A percentile compares a stretch with the other conserved stretches of the same genome.
These are phyloP conservation scores for Pinna nobilis DNA, from an alignment of 1,140 invertebrate genomes.

Conservation along the genomic window DNA sequence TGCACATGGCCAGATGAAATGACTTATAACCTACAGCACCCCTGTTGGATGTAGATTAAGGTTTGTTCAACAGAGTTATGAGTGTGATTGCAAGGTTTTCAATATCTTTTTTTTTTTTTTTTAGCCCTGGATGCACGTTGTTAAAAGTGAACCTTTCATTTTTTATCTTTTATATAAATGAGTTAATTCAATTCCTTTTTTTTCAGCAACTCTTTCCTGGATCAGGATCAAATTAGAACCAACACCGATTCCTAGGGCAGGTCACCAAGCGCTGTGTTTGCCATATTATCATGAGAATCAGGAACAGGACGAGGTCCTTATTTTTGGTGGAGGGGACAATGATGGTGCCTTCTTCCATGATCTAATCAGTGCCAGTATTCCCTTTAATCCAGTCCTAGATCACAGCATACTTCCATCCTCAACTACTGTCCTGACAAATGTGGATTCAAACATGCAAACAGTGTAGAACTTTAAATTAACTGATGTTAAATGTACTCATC, in stretches of 20 bases:
- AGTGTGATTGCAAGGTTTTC: too few species aligned
- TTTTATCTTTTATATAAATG: too few species aligned
- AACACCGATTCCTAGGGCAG: slow-evolving; percentile 58
- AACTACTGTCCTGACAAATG: background rate
- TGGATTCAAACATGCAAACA: too few species aligned
- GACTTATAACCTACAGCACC: too few species aligned
- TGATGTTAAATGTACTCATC: too few species aligned
- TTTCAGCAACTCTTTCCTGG: slow-evolving; percentile 60
- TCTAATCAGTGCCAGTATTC: slow-evolving; percentile 62
- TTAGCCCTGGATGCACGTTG: too few species aligned
- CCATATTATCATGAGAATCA: slow-evolving; percentile 68
- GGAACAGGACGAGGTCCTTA: slow-evolving; percentile 68
- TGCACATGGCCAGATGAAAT: too few species aligned
- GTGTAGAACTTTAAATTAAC: too few species aligned
- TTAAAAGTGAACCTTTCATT: too few species aligned
- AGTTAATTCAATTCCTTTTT: background rate
- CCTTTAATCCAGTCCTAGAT: slow-evolving; percentile 53
- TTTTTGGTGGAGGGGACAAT: slow-evolving; percentile 73
- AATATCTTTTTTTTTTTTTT: too few species aligned
- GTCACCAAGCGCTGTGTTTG: slow-evolving; percentile 66
- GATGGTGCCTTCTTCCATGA: slow-evolving; percentile 69
- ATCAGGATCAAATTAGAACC: slow-evolving; percentile 54
- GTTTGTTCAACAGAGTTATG: too few species aligned
- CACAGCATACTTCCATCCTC: background rate
- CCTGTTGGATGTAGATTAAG: too few species aligned